phyloP scores from a whole-genome alignment of 2,888 invertebrate species.

The Trichogramma dendrolimi region DNA sequence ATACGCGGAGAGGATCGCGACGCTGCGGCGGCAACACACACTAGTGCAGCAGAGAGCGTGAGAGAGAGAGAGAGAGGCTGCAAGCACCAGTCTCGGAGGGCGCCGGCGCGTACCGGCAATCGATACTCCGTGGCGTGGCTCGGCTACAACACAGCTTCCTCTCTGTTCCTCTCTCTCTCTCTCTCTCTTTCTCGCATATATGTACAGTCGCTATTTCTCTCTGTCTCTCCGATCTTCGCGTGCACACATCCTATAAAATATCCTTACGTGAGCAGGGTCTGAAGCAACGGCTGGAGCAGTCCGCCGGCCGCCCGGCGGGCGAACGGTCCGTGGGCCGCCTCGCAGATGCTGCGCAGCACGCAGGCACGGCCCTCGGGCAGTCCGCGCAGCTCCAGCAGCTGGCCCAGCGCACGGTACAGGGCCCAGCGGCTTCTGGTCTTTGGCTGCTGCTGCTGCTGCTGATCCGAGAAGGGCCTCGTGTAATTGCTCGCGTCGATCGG shows the following conservation, averaged over 20 bases:
- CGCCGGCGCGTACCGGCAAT: not conserved
- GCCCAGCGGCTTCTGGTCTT: slow-evolving; percentile 55
- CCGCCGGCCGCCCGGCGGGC: slow-evolving; percentile 64
- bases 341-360: slow-evolving; percentile 72
- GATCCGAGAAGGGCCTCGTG: slow-evolving; percentile 18
- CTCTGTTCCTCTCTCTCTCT: too few relatives aligned
- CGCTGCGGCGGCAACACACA: slow-evolving; percentile 1
- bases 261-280: slow-evolving; percentile 64
- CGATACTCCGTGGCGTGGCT: not conserved
- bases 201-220: too few relatives aligned
- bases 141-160: slow-evolving; percentile 3
- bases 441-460: too few relatives aligned
- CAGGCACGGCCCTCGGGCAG: slow-evolving; percentile 59
- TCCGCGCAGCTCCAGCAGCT: slow-evolving; percentile 54
- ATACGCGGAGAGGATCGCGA: too few relatives aligned
- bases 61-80: slow-evolving; percentile 5
- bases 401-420: slow-evolving; percentile 63
- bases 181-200: not conserved
- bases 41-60: not conserved
- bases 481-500: slow-evolving; percentile 49
- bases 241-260: not conserved
- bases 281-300: slow-evolving; percentile 65
- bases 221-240: not conserved
- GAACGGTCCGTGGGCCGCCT: slow-evolving; percentile 67
- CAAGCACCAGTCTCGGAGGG: not conserved